Evolutionary conservation across 2,888 invertebrate genomes (phyloP), one percentile per base, ranked within the genome.

Genomic region (Lottia scabra): DNA sequence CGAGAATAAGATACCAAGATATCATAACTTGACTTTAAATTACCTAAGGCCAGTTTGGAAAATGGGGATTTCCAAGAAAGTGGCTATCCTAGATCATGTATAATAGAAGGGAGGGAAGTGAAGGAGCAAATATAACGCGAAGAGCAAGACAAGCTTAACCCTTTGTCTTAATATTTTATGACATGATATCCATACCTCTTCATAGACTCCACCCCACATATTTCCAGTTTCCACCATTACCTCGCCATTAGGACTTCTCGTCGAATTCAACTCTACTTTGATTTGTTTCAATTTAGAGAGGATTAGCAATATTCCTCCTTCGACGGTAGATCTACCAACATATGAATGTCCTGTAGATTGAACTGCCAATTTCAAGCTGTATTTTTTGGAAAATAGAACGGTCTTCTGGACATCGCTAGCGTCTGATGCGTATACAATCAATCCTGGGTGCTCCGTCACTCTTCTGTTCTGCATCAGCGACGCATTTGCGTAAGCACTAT

Each of bases 351-450:
- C 56, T 13, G 56, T 56, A 56, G 56, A 56, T 10, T 56, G 56
- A 13, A 56, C 23, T 19, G 56, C 56, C 1, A 56, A 12, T 4
- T 26, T 19, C 13, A 56, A n/a, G 56, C 16, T 27, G 19, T 23
- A 15, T 27, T 15, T 27, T 23, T 23, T 23, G 48, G 46, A 16
- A 16, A 71, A 43, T 4, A 19, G 12, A 30, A 70, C 62, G 5
- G 78, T 68, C 16, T 74, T 64, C 67, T 79, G 73, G 3, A 83
- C 76, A 69, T 83, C 82, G n/a, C 77, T 48, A 10, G 63, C 67
- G 10, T 73, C 67, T 2, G 26, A 15, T 13, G 70, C 74, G n/a
- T 63, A 23, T 0, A 69, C 72, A 2, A 80, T 75, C 5, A 65
- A 16, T n/a, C 63, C 64, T 1, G 80, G 80, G 8, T 67, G 63